These are phyloP conservation scores for Macropodus opercularis DNA, from an alignment of 2,797 vertebrate genomes.

Conservation along the genomic window DNA sequence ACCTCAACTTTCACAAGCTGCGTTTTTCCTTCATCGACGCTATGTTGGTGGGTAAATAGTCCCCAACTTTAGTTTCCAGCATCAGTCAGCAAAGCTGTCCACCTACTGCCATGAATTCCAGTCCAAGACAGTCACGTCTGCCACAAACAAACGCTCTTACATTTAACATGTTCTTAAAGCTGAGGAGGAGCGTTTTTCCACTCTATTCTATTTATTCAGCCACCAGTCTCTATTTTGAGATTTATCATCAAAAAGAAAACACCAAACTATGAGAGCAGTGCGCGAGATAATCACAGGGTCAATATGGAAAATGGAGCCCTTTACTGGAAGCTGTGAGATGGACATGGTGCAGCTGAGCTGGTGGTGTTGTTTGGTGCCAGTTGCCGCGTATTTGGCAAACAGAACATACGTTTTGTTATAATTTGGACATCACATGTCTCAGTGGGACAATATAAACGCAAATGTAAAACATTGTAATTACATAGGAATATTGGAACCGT, in stretches of 20 bases:
- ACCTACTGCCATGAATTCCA: neutral
- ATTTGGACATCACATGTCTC: neutral
- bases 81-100: slow-evolving; percentile 18
- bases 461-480: too few relatives aligned
- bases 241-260: neutral
- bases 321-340: neutral
- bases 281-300: neutral
- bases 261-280: neutral
- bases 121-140: too few relatives aligned
- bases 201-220: too few relatives aligned
- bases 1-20: slow-evolving; percentile 74
- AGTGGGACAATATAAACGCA: neutral
- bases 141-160: neutral
- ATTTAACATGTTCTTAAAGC: neutral
- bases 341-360: neutral
- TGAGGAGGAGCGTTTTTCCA: too few relatives aligned
- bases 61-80: slow-evolving; percentile 50
- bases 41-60: slow-evolving; percentile 64
- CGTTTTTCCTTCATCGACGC: slow-evolving; percentile 69
- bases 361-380: neutral
- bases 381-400: neutral
- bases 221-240: neutral
- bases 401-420: neutral
- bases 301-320: neutral
- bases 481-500: slow-evolving; percentile 14